Evolutionary conservation across 2,888 invertebrate genomes (phyloP).

Genomic region (Caenorhabditis zanzibari): DNA sequence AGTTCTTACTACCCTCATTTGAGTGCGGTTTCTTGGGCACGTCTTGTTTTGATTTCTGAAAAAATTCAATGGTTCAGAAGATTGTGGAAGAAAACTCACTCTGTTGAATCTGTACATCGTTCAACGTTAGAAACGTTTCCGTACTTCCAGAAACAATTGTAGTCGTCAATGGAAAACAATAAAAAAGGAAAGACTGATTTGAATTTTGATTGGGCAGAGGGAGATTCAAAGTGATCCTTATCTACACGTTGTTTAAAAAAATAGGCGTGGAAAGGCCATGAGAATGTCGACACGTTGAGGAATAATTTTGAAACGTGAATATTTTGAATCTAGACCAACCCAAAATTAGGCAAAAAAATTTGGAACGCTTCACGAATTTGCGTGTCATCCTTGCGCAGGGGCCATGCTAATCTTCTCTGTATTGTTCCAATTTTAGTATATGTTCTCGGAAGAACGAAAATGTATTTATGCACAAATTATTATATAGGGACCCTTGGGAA

Average conservation of each 20-base stretch:
- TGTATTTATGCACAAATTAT: neutral
- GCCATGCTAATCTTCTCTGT: constrained; percentile 95
- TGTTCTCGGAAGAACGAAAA: constrained; percentile 66
- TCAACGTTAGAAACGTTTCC: constrained; percentile 28
- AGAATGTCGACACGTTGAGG: too few species aligned
- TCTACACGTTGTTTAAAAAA: too few species aligned
- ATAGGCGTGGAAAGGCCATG: too few species aligned
- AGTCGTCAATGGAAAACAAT: neutral
- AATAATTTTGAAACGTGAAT: too few species aligned
- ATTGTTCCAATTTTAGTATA: constrained; percentile 90
- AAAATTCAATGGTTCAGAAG: neutral
- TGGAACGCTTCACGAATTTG: constrained; percentile 94
- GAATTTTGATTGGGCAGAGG: too few species aligned
- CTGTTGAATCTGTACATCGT: constrained; percentile 48
- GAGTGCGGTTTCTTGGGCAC: constrained; percentile 24
- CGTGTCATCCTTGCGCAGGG: constrained; percentile 95
- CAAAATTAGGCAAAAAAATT: constrained; percentile 84
- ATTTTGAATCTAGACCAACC: too few species aligned
- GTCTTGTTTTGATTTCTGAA: constrained; percentile 33
- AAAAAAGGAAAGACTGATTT: neutral
- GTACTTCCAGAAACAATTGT: neutral
- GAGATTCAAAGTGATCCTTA: too few species aligned
- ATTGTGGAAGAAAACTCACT: constrained; percentile 8
- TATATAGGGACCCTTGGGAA: too few species aligned
- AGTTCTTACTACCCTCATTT: constrained; percentile 11